phyloP scores from a whole-genome alignment of 2,797 vertebrate species.

The Bucorvus abyssinicus region DNA sequence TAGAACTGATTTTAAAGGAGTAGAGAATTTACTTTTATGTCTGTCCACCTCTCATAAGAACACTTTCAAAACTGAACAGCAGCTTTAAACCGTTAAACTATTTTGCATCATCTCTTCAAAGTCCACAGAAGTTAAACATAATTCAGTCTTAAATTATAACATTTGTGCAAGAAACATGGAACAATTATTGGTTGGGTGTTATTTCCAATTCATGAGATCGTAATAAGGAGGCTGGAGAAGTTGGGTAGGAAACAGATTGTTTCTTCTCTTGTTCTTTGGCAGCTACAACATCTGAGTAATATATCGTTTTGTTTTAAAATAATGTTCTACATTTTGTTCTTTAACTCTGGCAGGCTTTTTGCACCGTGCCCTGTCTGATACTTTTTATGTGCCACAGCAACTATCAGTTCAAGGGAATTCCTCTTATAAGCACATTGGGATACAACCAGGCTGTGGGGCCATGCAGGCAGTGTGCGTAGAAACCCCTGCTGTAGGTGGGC shows the following conservation, averaged over 20 bases:
- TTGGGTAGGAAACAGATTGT: neutral
- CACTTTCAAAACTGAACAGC: neutral
- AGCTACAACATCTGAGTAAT: neutral
- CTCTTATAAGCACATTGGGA: neutral
- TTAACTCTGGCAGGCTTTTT: neutral
- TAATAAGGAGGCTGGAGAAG: neutral
- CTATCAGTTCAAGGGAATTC: too few species aligned
- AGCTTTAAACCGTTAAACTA: neutral
- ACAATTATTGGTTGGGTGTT: neutral
- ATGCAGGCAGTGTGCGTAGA: rapidly evolving
- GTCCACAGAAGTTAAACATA: neutral
- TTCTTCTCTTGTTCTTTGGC: neutral
- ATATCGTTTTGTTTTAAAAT: neutral
- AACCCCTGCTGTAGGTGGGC: neutral
- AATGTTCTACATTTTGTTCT: neutral
- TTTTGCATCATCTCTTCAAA: neutral
- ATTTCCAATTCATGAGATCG: neutral
- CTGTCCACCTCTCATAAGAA: rapidly evolving
- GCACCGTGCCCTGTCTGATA: neutral
- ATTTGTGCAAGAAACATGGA: neutral
- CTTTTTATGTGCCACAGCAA: neutral
- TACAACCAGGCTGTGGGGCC: neutral
- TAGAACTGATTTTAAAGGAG: neutral
- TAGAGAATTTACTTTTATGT: neutral
- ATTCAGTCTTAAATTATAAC: neutral